Conservation (phyloP, 2,113 vertebrate species). For the Helogale parvula region DNA sequence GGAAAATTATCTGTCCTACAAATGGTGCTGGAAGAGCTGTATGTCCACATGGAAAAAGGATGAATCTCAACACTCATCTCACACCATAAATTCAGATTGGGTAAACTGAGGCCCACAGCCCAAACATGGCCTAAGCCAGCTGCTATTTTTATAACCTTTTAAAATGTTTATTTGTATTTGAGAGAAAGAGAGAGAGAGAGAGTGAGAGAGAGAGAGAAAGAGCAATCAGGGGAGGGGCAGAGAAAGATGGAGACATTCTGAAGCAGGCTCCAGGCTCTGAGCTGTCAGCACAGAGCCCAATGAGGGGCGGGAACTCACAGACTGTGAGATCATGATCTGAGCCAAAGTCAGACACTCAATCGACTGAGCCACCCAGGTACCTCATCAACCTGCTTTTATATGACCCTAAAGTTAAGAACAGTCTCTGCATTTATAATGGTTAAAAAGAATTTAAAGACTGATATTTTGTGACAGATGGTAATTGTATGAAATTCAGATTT, state of each 20-base stretch:
- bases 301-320: too few species aligned
- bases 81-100: not conserved
- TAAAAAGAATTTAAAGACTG: not conserved
- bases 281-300: too few species aligned
- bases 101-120: fast-evolving
- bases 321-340: too few species aligned
- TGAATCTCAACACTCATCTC: not conserved
- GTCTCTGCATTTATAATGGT: not conserved
- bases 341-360: too few species aligned
- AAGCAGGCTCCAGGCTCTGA: too few species aligned
- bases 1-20: not conserved
- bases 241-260: too few species aligned
- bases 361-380: too few species aligned
- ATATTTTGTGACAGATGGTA: not conserved
- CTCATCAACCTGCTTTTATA: not conserved
- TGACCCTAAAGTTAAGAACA: not conserved
- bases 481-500: not conserved
- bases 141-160: too few species aligned
- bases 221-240: too few species aligned
- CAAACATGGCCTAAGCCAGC: not conserved
- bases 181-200: too few species aligned
- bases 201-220: too few species aligned
- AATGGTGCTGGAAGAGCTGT: not conserved
- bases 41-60: not conserved
- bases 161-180: too few species aligned